Percentiles rank a stretch among this genome's conserved stretches.
Conservation (phyloP, 2,888 invertebrate species). For the Diaprepes abbreviatus region DNA sequence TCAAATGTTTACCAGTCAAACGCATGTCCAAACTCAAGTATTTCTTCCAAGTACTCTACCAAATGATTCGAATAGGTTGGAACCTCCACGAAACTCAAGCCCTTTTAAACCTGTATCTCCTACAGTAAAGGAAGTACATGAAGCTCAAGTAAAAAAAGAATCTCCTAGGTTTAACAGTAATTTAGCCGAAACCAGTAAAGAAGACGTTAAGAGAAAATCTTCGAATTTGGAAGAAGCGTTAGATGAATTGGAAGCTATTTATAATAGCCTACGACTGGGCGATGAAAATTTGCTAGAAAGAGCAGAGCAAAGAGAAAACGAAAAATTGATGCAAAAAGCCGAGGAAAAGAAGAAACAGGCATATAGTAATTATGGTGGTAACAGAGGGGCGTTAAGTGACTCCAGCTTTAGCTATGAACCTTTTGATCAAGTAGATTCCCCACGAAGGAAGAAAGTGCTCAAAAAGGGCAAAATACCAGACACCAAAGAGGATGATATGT, state of each 20-base stretch:
- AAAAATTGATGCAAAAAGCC: constrained; percentile 61
- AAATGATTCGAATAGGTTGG: constrained; percentile 47
- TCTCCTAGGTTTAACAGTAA: constrained; percentile 7
- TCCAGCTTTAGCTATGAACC: constrained; percentile 66
- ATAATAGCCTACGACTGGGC: constrained; percentile 86
- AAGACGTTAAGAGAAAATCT: constrained; percentile 73
- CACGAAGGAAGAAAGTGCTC: constrained; percentile 58
- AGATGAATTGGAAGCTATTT: constrained; percentile 91
- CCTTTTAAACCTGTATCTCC: constrained; percentile 51
- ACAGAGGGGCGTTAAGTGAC: constrained; percentile 64
- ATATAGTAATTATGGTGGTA: constrained; percentile 55
- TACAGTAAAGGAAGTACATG: constrained; percentile 38
- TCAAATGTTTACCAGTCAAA: constrained; percentile 64
- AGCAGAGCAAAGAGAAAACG: constrained; percentile 79
- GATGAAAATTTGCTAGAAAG: constrained; percentile 86
- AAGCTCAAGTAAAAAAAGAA: constrained; percentile 7
- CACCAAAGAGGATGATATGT: constrained; percentile 84
- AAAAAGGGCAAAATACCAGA: constrained; percentile 73
- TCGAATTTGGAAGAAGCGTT: constrained; percentile 90
- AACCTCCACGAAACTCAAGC: constrained; percentile 42
- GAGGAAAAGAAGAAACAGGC: constrained; percentile 55
- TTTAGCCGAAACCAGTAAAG: constrained; percentile 37
- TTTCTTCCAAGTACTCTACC: constrained; percentile 61
- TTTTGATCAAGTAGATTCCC: constrained; percentile 61
- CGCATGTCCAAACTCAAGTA: constrained; percentile 63